Conservation (phyloP, 2,888 invertebrate genomes). For the Aphelenchoides bicaudatus region DNA sequence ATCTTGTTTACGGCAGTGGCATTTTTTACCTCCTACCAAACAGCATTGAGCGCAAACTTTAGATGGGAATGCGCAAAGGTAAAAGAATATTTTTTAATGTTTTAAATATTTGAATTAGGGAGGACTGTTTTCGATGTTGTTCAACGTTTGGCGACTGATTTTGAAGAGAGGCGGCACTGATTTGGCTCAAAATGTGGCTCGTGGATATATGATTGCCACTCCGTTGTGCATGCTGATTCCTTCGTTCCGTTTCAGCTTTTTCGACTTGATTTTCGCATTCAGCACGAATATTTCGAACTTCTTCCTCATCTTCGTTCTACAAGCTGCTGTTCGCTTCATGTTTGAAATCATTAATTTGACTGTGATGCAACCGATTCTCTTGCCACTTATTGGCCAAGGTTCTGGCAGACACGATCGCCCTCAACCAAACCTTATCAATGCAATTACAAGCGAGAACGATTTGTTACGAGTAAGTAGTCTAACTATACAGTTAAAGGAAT, state of each 20-base stretch:
- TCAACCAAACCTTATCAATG: background rate
- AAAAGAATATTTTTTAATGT: background rate
- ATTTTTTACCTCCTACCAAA: constrained; percentile 9
- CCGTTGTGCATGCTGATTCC: background rate
- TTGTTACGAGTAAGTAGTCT: background rate
- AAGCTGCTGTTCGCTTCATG: constrained; percentile 1
- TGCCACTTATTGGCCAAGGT: background rate
- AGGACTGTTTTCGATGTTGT: constrained; percentile 1
- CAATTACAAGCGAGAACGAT: constrained; percentile 12
- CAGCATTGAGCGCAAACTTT: constrained; percentile 7
- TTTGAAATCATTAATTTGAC: constrained; percentile 11
- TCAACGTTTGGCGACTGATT: background rate
- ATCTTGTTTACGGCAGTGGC: background rate
- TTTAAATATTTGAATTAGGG: background rate
- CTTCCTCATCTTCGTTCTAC: background rate
- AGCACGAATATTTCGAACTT: background rate
- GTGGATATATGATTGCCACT: background rate
- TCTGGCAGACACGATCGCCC: background rate
- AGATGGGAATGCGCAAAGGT: constrained; percentile 12
- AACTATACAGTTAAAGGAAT: background rate
- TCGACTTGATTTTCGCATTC: constrained; percentile 1
- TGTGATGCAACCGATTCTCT: constrained; percentile 4
- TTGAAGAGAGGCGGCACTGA: background rate
- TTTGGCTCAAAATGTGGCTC: background rate
- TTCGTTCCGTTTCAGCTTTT: background rate